Evolutionary conservation across 2,888 invertebrate genomes (phyloP).

Genomic region (Eupeodes luniger): DNA sequence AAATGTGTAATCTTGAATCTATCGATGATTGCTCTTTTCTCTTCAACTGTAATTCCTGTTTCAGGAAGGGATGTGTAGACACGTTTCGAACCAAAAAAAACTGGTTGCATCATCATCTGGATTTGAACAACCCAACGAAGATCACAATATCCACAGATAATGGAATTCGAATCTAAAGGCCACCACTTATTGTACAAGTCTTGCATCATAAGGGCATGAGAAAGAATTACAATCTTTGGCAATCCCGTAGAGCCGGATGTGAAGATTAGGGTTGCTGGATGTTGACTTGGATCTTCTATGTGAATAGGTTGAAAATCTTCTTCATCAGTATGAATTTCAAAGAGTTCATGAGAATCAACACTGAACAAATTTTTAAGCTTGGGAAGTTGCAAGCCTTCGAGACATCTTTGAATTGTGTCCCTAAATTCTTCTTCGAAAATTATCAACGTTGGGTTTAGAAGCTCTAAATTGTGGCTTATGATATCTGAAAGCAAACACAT

Average conservation of each 20-base stretch:
- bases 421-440: constrained; percentile 56
- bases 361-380: constrained; percentile 16
- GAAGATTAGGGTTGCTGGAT: constrained; percentile 59
- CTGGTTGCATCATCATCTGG: constrained; percentile 52
- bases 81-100: constrained; percentile 68
- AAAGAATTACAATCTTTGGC: constrained; percentile 64
- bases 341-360: not conserved
- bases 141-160: constrained; percentile 61
- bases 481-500: constrained; percentile 43
- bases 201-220: constrained; percentile 53
- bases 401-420: constrained; percentile 11
- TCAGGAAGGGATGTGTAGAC: constrained; percentile 47
- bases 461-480: constrained; percentile 36
- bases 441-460: constrained; percentile 64
- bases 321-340: not conserved
- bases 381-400: not conserved
- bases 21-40: constrained; percentile 49
- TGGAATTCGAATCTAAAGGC: not conserved
- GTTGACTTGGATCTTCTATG: constrained; percentile 50
- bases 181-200: constrained; percentile 4
- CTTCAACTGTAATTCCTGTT: constrained; percentile 31
- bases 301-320: constrained; percentile 21
- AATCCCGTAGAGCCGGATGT: constrained; percentile 72
- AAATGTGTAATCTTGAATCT: constrained; percentile 58
- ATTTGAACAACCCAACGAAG: constrained; percentile 72